Base-by-base conservation (phyloP, 1,140 invertebrate species). In the Drosophila truncata region DNA sequence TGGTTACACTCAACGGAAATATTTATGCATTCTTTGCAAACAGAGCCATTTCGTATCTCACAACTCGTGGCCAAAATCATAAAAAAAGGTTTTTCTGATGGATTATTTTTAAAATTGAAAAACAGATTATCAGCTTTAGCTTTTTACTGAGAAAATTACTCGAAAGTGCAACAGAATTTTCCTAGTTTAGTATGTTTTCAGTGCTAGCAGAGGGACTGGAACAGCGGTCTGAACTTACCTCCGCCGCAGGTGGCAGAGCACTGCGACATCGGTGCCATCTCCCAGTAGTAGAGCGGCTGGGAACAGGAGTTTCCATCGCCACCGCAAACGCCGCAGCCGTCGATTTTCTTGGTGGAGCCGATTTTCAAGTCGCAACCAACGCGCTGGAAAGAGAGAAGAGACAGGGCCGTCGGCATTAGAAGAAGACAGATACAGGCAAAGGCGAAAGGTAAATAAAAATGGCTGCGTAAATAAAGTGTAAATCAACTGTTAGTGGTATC, bases 191-290 rank as follows among this genome's bases (percentile, higher is more conserved):
- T 10, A 16, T 47, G 14, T n/a, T 47, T 27, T 50, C 33, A 63
- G 65, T 49, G 57, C n/a, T 23, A 27, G 14, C 9, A n/a, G 18
- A 6, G 33, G 14, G 25, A 4, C 5, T 0, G 20, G 42, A 11
- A 41, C 23, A 27, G 16, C n/a, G 54, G 37, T 35, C 25, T 31
- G 39, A 82, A 92, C 94, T 95, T 94, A 98, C 98, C 98, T 94
- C 97, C 97, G 69, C 98, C 98, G 94, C 98, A 99, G 47, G 97
- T 96, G 62, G 95, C 96, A 16, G 97, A 98, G 93, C 98, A 99
- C 39, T 96, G 94, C 4, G 96, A 97, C 73, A 96, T 95, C 58
- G 96, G 95, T 47, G 96, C 95, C 50, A 97, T 94, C 62, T 96
- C 95, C 98, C 98, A 99, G 78, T 96, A 95, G 94, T 98, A 98